These are phyloP conservation scores for Gymnobelideus leadbeateri DNA, from an alignment of 2,113 vertebrate species.

Conservation along the genomic window DNA sequence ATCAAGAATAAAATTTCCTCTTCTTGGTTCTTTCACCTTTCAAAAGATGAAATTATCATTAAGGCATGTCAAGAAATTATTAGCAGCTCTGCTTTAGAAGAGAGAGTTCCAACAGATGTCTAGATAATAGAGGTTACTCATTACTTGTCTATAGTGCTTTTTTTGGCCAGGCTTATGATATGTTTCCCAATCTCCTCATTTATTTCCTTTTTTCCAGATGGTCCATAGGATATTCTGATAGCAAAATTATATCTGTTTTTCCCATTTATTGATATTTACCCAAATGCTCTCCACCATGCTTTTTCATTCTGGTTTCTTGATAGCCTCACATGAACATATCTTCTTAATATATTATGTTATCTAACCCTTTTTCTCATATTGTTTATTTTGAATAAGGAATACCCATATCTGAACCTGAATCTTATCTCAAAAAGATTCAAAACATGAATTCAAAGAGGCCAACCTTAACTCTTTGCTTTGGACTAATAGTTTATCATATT, in stretches of 20 bases:
- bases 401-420: background rate
- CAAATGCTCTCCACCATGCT: background rate
- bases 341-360: background rate
- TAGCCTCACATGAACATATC: background rate
- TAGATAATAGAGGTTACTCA: conserved; percentile 10
- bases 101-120: background rate
- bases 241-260: background rate
- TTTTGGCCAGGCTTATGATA: background rate
- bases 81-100: background rate
- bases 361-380: background rate
- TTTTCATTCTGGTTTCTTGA: background rate
- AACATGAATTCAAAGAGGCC: background rate
- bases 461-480: background rate
- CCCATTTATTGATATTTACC: background rate
- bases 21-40: background rate
- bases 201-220: background rate
- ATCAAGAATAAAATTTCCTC: conserved; percentile 6
- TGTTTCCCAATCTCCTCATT: background rate
- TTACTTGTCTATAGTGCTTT: background rate
- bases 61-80: background rate
- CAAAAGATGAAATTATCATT: conserved; percentile 1
- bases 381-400: background rate
- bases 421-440: background rate
- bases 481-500: background rate
- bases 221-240: background rate